Evolutionary conservation across 2,113 vertebrate genomes (phyloP).

Genomic region (Corythornis vintsioides): DNA sequence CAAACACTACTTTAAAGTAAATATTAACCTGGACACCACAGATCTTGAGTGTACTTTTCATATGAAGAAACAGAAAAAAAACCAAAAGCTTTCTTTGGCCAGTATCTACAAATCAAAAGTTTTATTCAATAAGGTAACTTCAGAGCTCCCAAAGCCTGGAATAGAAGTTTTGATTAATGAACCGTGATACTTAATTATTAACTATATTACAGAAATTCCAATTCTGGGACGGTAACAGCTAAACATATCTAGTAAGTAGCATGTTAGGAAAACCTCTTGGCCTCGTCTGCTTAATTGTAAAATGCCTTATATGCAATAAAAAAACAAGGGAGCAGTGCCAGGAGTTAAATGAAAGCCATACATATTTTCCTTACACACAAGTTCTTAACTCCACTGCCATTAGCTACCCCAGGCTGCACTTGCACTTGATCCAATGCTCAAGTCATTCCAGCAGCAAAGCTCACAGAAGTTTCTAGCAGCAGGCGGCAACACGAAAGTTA

Average conservation of each 20-base stretch:
- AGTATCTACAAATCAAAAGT: conserved; percentile 62
- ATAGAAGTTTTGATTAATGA: conserved; percentile 26
- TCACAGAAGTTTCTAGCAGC: conserved; percentile 67
- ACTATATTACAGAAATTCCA: conserved; percentile 55
- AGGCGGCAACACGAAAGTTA: conserved; percentile 54
- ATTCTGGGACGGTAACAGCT: conserved; percentile 47
- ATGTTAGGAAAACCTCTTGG: conserved; percentile 48
- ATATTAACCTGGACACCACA: conserved; percentile 65
- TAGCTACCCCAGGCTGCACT: conserved; percentile 58
- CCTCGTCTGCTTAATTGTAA: conserved; percentile 50
- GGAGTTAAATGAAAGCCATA: conserved; percentile 61
- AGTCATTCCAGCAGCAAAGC: conserved; percentile 62
- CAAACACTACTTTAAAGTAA: conserved; percentile 58
- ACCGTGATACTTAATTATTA: conserved; percentile 39
- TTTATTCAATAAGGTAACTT: conserved; percentile 39
- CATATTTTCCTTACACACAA: conserved; percentile 44
- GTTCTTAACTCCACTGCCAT: conserved; percentile 54
- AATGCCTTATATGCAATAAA: conserved; percentile 48
- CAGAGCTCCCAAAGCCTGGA: conserved; percentile 37
- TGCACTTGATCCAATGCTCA: conserved; percentile 49
- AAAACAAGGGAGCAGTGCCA: conserved; percentile 26
- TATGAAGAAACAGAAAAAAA: conserved; percentile 36
- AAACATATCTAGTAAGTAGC: conserved; percentile 46
- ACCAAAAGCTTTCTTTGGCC: conserved; percentile 62
- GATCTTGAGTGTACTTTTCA: conserved; percentile 25